Evolutionary conservation across 2,888 invertebrate genomes (phyloP).

Genomic region (Philonicus albiceps): DNA sequence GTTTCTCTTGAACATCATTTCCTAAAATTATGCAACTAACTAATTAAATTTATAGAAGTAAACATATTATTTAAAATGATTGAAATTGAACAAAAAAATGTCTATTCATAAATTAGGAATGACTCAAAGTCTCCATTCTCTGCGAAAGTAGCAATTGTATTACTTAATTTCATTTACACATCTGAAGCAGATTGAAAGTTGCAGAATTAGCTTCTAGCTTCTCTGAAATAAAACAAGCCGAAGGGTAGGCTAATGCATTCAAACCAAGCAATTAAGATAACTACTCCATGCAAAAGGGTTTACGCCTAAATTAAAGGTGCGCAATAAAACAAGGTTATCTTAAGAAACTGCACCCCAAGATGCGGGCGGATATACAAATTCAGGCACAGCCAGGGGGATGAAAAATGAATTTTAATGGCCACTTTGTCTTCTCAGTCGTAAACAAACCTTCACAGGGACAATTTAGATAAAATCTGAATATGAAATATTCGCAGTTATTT

Average conservation of each 20-base stretch:
- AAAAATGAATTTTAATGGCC: slow-evolving; percentile 49
- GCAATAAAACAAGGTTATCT: slow-evolving; percentile 46
- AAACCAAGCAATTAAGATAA: slow-evolving; percentile 47
- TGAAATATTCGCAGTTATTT: slow-evolving; percentile 47
- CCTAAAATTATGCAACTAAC: not conserved
- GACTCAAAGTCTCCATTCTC: not conserved
- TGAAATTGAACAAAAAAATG: not conserved
- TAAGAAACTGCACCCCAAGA: slow-evolving; percentile 42
- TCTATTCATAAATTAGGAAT: too few species aligned
- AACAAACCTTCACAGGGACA: slow-evolving; percentile 47
- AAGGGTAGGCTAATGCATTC: not conserved
- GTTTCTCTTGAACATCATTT: not conserved
- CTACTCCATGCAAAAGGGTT: slow-evolving; percentile 27
- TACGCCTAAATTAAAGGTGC: slow-evolving; percentile 34
- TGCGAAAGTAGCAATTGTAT: not conserved
- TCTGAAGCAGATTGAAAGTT: slow-evolving; percentile 1
- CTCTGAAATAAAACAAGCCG: not conserved
- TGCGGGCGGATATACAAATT: slow-evolving; percentile 39
- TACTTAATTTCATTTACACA: not conserved
- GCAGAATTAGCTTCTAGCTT: not conserved
- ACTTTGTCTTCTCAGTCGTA: slow-evolving; percentile 48
- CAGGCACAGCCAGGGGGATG: slow-evolving; percentile 25
- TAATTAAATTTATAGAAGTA: not conserved
- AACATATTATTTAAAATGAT: not conserved
- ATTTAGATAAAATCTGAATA: slow-evolving; percentile 48